Percentiles rank a stretch among this genome's conserved stretches.
phyloP scores from a whole-genome alignment of 2,888 invertebrate species.

The Stenotaenia linearis region DNA sequence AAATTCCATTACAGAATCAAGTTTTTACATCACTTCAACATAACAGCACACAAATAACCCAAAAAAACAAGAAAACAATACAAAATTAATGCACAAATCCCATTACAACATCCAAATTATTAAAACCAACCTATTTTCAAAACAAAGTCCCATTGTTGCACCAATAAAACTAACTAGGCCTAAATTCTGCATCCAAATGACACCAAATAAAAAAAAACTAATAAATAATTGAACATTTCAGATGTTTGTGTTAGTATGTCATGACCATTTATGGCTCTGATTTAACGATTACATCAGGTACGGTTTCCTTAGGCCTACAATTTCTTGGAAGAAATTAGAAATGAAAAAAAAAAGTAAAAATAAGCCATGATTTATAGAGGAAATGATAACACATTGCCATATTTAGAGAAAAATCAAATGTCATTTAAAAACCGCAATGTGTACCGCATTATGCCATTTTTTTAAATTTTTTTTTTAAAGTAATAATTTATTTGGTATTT shows the following conservation, averaged over 20 bases:
- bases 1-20: no score
- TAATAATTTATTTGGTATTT: neutral
- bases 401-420: neutral
- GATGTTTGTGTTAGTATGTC: slow-evolving; percentile 4
- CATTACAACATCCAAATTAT: no score
- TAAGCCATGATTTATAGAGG: neutral
- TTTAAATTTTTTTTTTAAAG: neutral
- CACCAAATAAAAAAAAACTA: neutral
- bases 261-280: neutral
- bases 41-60: no score
- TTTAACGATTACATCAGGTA: neutral
- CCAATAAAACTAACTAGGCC: neutral
- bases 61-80: no score
- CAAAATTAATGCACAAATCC: no score
- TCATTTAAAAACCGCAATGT: neutral
- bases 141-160: neutral
- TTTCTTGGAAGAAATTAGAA: neutral
- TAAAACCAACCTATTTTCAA: no score
- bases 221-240: neutral
- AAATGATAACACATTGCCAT: neutral
- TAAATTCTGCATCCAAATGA: neutral
- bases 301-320: neutral
- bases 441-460: neutral
- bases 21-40: no score
- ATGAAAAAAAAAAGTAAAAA: neutral